These are phyloP conservation scores for Podiceps cristatus DNA, from an alignment of 2,113 vertebrate species.

Conservation along the genomic window DNA sequence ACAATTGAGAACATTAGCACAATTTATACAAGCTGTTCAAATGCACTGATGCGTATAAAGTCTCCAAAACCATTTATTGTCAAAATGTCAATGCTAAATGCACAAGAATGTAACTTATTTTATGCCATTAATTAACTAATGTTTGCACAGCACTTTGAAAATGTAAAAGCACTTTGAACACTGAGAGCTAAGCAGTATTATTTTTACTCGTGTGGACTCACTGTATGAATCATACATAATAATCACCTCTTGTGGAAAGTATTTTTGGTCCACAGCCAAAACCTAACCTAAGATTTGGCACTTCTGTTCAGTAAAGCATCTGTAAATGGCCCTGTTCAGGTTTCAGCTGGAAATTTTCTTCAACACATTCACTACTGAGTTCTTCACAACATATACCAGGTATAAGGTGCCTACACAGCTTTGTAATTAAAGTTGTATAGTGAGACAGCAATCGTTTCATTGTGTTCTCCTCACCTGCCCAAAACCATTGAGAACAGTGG, in stretches of 20 bases:
- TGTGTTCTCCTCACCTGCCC: background rate
- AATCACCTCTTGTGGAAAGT: constrained; percentile 34
- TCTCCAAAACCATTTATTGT: constrained; percentile 59
- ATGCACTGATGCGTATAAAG: constrained; percentile 18
- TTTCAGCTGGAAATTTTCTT: constrained; percentile 21
- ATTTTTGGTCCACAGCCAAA: constrained; percentile 47
- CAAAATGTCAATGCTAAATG: constrained; percentile 55
- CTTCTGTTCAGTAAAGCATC: background rate
- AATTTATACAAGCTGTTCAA: constrained; percentile 58
- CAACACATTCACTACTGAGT: background rate
- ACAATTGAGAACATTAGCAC: constrained; percentile 52
- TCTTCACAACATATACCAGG: background rate
- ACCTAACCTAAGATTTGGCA: constrained; percentile 28
- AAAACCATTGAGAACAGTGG: background rate
- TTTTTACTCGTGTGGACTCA: constrained; percentile 44
- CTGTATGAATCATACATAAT: constrained; percentile 51
- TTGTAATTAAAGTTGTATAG: background rate
- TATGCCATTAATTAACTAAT: constrained; percentile 60
- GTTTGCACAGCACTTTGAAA: constrained; percentile 57
- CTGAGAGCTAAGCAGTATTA: constrained; percentile 39
- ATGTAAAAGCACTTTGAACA: constrained; percentile 50
- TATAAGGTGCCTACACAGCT: background rate
- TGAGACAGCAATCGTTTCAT: background rate
- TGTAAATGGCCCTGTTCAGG: background rate
- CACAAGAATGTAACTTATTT: constrained; percentile 61